A percentile compares a stretch with the other conserved stretches of the same genome.
phyloP scores from a whole-genome alignment of 1,140 invertebrate species.

The Hetaerina americana region DNA sequence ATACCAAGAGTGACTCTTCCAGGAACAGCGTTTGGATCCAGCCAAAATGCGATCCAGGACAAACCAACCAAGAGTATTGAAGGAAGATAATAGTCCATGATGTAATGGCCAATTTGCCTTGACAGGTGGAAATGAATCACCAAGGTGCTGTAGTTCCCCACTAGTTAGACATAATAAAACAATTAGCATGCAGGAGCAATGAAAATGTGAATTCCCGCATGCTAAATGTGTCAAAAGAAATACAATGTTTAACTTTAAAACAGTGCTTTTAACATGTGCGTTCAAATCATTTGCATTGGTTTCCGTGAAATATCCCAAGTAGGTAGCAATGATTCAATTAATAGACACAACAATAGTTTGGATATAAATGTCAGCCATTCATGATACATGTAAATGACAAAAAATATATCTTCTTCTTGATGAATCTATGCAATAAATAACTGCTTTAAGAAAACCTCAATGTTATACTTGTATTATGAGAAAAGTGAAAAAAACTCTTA shows the following conservation, averaged over 20 bases:
- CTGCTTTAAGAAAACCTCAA: too few relatives aligned
- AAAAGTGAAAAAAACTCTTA: too few relatives aligned
- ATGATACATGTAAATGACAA: too few relatives aligned
- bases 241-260: not conserved
- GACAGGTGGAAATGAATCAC: slow-evolving; percentile 63
- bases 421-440: too few relatives aligned
- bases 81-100: slow-evolving; percentile 83
- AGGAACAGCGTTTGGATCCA: slow-evolving; percentile 72
- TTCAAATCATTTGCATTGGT: not conserved
- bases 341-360: too few relatives aligned
- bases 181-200: too few relatives aligned
- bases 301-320: not conserved
- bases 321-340: not conserved
- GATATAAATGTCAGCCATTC: too few relatives aligned
- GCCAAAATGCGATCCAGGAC: slow-evolving; percentile 84
- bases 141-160: slow-evolving; percentile 67
- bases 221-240: not conserved
- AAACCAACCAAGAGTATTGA: slow-evolving; percentile 77
- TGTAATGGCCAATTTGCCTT: slow-evolving; percentile 71
- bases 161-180: slow-evolving; percentile 35
- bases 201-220: not conserved
- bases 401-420: too few relatives aligned
- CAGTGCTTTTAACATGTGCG: not conserved
- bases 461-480: too few relatives aligned
- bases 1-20: slow-evolving; percentile 61